Evolutionary conservation across 2,113 vertebrate species (phyloP).

Genomic region (Chaetodon trifascialis): DNA sequence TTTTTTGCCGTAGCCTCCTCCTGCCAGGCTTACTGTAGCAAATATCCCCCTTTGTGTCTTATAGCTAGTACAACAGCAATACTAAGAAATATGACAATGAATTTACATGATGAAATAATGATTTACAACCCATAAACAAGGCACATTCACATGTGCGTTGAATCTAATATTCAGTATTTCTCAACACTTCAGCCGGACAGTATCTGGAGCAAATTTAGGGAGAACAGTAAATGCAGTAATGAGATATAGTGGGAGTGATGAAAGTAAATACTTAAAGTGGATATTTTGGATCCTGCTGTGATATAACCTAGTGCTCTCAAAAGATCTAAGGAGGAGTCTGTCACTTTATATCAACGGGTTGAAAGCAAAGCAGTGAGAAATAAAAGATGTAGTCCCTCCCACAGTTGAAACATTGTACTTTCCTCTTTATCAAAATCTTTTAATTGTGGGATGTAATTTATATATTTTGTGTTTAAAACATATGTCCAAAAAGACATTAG

Average conservation of each 20-base stretch:
- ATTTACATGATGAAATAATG: not conserved
- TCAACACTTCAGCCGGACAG: not conserved
- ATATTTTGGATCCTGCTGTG: constrained; percentile 30
- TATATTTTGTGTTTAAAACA: not conserved
- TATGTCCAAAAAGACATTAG: not conserved
- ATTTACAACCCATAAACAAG: not conserved
- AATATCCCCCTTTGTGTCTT: not conserved
- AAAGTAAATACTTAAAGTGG: constrained; percentile 28
- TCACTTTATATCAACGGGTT: not conserved
- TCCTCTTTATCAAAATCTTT: not conserved
- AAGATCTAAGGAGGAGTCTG: constrained; percentile 6
- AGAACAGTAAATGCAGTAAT: constrained; percentile 8
- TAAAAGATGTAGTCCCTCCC: not conserved
- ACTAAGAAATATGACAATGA: not conserved
- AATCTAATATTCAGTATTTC: not conserved
- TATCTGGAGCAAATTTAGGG: not conserved
- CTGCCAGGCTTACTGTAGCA: not conserved
- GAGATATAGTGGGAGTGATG: constrained; percentile 2
- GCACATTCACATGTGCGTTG: not conserved
- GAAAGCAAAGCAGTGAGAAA: not conserved
- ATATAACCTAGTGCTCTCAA: constrained; percentile 20
- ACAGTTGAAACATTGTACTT: not conserved
- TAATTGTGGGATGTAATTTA: not conserved
- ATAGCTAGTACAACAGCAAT: not conserved
- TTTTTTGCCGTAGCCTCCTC: not conserved